Conservation (phyloP, 2,888 invertebrate genomes). For the Amphipyra tragopoginis region DNA sequence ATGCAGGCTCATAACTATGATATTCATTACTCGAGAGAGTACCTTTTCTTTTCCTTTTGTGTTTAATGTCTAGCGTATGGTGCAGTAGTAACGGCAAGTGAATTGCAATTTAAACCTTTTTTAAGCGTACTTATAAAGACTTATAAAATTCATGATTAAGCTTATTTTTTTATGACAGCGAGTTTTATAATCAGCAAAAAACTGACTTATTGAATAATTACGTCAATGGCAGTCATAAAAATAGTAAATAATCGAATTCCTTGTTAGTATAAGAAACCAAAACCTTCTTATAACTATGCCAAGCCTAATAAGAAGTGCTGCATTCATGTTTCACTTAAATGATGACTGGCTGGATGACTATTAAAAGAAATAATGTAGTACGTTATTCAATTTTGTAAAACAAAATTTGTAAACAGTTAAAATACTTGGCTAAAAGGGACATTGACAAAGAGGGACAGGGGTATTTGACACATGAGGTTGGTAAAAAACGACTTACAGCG, state of each 20-base stretch:
- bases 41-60: slow-evolving; percentile 13
- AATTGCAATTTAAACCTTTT: not conserved
- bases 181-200: slow-evolving; percentile 1
- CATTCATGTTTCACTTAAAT: too few relatives aligned
- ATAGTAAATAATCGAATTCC: not conserved
- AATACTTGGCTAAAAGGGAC: too few relatives aligned
- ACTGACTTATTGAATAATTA: not conserved
- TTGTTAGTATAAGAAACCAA: not conserved
- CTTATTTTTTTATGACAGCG: not conserved
- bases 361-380: too few relatives aligned
- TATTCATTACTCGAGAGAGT: slow-evolving; percentile 26
- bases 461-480: too few relatives aligned
- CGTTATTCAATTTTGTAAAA: too few relatives aligned
- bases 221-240: slow-evolving; percentile 10
- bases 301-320: too few relatives aligned
- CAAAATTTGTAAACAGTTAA: too few relatives aligned
- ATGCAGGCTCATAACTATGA: slow-evolving; percentile 26
- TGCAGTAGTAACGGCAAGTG: not conserved
- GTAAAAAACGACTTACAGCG: too few relatives aligned
- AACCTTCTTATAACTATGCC: not conserved
- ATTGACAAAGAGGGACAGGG: too few relatives aligned
- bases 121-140: not conserved
- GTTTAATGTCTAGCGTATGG: not conserved
- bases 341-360: too few relatives aligned
- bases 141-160: not conserved